phyloP scores from a whole-genome alignment of 2,888 invertebrate genomes.

The Synanthedon vespiformis region DNA sequence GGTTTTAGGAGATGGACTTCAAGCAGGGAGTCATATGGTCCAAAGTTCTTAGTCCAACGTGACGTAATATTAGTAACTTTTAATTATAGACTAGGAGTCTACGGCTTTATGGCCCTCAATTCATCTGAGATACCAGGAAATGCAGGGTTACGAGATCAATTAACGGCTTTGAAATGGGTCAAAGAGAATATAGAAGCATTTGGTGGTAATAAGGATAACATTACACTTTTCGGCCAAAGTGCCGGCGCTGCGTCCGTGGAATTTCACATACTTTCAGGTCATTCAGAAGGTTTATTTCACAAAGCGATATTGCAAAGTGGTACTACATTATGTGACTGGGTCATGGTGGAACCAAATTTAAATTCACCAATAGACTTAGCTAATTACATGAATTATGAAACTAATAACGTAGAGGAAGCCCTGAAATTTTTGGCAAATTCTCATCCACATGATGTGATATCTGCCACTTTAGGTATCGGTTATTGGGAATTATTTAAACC shows the following conservation, averaged over 20 bases:
- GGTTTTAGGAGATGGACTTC: slow-evolving; percentile 19
- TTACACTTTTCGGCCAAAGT: slow-evolving; percentile 34
- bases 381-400: slow-evolving; percentile 18
- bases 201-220: slow-evolving; percentile 31
- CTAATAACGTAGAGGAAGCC: slow-evolving; percentile 18
- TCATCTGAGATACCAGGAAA: slow-evolving; percentile 34
- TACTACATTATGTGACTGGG: slow-evolving; percentile 17
- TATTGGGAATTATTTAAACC: slow-evolving; percentile 3
- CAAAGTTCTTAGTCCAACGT: slow-evolving; percentile 30
- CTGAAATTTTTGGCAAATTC: slow-evolving; percentile 9
- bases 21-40: slow-evolving; percentile 18
- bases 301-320: slow-evolving; percentile 35
- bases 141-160: slow-evolving; percentile 41
- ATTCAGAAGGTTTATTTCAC: slow-evolving; percentile 22
- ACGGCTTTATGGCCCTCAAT: slow-evolving; percentile 42
- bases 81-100: slow-evolving; percentile 35
- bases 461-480: slow-evolving; percentile 2
- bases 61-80: slow-evolving; percentile 33
- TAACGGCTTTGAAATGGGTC: slow-evolving; percentile 33
- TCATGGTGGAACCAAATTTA: slow-evolving; percentile 18
- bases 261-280: slow-evolving; percentile 26
- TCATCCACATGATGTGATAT: slow-evolving; percentile 2
- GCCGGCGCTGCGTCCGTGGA: slow-evolving; percentile 34
- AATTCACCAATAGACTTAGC: slow-evolving; percentile 24
- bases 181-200: slow-evolving; percentile 34